Base-by-base conservation (phyloP, 2,797 vertebrate species). In the Holocentrus rufus region DNA sequence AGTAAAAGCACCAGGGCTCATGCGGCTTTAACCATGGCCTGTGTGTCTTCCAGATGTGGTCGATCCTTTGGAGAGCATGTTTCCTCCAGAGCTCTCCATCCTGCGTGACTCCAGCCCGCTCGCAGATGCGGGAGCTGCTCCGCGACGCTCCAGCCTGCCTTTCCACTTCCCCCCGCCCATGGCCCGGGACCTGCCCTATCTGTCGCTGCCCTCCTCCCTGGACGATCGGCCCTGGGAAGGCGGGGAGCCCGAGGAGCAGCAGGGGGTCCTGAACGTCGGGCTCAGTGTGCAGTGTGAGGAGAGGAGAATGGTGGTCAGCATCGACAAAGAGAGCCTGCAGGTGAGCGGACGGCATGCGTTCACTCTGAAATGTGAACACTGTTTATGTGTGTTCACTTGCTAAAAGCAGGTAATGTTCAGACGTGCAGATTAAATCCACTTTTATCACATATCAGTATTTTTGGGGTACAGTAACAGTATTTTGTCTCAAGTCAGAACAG, bases 301-400 rank as follows among this genome's bases (percentile, higher is more conserved):
- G n/a, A 92, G 90, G 31, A 94, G 90, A 89, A 97, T 99, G 94
- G 93, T 94, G 30, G 95, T 97, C 84, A 93, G 94, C 87, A 88
- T 99, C 31, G 93, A 96, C 72, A 97, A 95, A 83, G 95, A 95
- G 42, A 96, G 93, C 70, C 91, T 99, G 54, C 94, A 96, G 91
- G 98, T 99, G 87, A 84, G 93, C 81, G n/a, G 17, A 61, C 6
- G 44, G 22, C 18, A 10, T 2, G 8, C 23, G 5, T 13, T 55
- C 7, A 23, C 15, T n/a, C n/a, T 4, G 2, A 11, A 11, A 4
- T 14, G 2, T 42, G 13, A 42, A 42, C 39, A 14, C 11, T 42
- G 39, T 39, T 39, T 39, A 10, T 2, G 36, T 15, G 39, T 42
- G 11, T 39, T 39, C 39, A 42, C 39, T 13, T 42, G 39, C 14